Evolutionary conservation across 2,888 invertebrate genomes (phyloP).

Genomic region (Coenonympha glycerion): DNA sequence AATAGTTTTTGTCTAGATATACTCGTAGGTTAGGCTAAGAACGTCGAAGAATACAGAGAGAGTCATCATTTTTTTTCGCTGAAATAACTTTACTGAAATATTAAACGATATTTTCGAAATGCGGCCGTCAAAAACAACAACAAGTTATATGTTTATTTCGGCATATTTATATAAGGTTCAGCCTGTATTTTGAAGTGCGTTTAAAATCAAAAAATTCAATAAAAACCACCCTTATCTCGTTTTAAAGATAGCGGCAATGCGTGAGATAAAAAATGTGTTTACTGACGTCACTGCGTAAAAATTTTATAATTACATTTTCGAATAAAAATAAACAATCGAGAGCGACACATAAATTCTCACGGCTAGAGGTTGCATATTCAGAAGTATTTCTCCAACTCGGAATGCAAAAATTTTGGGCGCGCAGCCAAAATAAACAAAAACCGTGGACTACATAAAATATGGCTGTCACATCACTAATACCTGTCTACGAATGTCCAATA

Average conservation of each 20-base stretch:
- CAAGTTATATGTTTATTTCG: too few relatives aligned
- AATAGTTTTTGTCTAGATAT: too few relatives aligned
- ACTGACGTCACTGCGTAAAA: neutral
- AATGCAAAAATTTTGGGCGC: slow-evolving; percentile 30
- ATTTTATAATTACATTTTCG: slow-evolving; percentile 11
- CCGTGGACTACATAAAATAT: slow-evolving; percentile 23
- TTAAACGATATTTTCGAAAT: too few relatives aligned
- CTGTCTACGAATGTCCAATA: slow-evolving; percentile 24
- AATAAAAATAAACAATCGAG: slow-evolving; percentile 18
- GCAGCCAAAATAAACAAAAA: slow-evolving; percentile 26
- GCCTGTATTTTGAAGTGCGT: too few relatives aligned
- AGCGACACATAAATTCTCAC: slow-evolving; percentile 27
- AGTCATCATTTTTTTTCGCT: too few relatives aligned
- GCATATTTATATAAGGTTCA: too few relatives aligned
- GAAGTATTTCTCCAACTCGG: slow-evolving; percentile 24
- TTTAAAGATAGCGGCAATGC: neutral
- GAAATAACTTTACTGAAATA: too few relatives aligned
- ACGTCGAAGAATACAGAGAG: too few relatives aligned
- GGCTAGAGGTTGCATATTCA: slow-evolving; percentile 22
- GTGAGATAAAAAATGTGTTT: neutral
- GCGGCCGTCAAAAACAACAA: too few relatives aligned
- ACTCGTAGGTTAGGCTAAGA: too few relatives aligned
- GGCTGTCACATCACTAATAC: slow-evolving; percentile 17
- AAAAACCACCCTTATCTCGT: neutral
- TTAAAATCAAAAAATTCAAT: too few relatives aligned